Evolutionary conservation across 1,140 invertebrate genomes (phyloP).

Genomic region (Drosophila punjabiensis): DNA sequence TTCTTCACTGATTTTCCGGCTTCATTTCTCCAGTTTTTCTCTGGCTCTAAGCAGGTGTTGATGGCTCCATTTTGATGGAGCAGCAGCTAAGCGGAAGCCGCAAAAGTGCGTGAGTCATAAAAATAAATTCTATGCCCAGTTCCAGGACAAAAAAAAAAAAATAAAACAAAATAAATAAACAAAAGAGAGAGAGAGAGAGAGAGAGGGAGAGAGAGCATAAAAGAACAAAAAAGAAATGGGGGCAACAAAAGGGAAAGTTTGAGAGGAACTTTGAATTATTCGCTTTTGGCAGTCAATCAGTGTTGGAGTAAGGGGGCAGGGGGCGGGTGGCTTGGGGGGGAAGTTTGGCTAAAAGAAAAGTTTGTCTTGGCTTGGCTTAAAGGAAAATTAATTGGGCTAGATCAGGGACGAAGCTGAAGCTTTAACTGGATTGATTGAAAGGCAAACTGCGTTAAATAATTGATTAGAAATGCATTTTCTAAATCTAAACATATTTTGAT

Average conservation of each 20-base stretch:
- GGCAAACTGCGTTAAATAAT: slow-evolving; percentile 1
- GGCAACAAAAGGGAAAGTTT: slow-evolving; percentile 48
- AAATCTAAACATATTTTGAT: background rate
- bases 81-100: slow-evolving; percentile 72
- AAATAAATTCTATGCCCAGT: slow-evolving; percentile 64
- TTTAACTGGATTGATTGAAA: slow-evolving; percentile 5
- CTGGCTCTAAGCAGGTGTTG: slow-evolving; percentile 70
- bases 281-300: slow-evolving; percentile 76
- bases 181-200: slow-evolving; percentile 7
- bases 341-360: slow-evolving; percentile 12
- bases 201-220: slow-evolving; percentile 3
- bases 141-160: slow-evolving; percentile 11
- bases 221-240: background rate
- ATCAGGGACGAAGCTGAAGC: slow-evolving; percentile 16
- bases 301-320: background rate
- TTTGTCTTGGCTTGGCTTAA: slow-evolving; percentile 6
- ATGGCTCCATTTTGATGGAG: slow-evolving; percentile 80
- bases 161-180: slow-evolving; percentile 21
- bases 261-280: slow-evolving; percentile 71
- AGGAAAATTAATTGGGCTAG: slow-evolving; percentile 25
- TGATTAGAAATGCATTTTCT: background rate
- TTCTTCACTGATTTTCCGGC: slow-evolving; percentile 10
- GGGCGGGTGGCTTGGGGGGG: background rate
- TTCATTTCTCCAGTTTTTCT: slow-evolving; percentile 17
- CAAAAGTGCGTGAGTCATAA: slow-evolving; percentile 83